Conservation (phyloP, 2,113 vertebrate species). For the Dunckerocampus dactyliophorus region DNA sequence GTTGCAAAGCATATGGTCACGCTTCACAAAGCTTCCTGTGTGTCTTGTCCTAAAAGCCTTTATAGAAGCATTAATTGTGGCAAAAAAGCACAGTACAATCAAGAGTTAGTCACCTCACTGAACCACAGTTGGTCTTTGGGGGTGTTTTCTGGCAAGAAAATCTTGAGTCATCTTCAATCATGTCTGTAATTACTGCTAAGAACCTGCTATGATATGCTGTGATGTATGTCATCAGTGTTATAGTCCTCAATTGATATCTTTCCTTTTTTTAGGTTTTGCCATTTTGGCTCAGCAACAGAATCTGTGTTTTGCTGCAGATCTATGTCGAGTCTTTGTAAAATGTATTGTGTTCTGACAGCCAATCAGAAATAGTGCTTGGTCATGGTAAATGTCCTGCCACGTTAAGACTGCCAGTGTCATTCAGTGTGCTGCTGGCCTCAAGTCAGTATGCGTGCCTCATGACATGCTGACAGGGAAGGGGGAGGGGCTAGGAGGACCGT, state of each 20-base stretch:
- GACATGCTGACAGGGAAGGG: conserved; percentile 37
- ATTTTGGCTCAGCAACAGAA: background rate
- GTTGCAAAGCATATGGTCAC: no score
- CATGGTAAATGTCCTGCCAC: conserved; percentile 46
- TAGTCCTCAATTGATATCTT: background rate
- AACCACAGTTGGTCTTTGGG: no score
- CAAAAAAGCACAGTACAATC: no score
- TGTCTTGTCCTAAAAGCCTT: no score
- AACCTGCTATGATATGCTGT: no score
- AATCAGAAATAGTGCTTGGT: conserved; percentile 46
- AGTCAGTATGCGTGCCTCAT: conserved; percentile 41
- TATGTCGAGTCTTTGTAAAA: conserved; percentile 1
- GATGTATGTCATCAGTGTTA: background rate
- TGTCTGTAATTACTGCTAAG: no score
- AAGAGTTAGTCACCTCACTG: no score
- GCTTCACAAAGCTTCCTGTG: no score
- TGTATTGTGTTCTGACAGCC: conserved; percentile 46
- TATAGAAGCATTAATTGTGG: no score
- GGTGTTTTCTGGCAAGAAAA: no score
- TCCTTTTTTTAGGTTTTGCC: background rate
- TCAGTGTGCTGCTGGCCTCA: conserved; percentile 36
- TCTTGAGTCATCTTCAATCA: no score
- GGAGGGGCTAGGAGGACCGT: background rate
- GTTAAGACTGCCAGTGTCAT: conserved; percentile 43
- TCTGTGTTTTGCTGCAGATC: background rate